A percentile compares a stretch with the other conserved stretches of the same genome.
These are phyloP conservation scores for Phrynosoma platyrhinos DNA, from an alignment of 2,113 vertebrate genomes.

Conservation along the genomic window DNA sequence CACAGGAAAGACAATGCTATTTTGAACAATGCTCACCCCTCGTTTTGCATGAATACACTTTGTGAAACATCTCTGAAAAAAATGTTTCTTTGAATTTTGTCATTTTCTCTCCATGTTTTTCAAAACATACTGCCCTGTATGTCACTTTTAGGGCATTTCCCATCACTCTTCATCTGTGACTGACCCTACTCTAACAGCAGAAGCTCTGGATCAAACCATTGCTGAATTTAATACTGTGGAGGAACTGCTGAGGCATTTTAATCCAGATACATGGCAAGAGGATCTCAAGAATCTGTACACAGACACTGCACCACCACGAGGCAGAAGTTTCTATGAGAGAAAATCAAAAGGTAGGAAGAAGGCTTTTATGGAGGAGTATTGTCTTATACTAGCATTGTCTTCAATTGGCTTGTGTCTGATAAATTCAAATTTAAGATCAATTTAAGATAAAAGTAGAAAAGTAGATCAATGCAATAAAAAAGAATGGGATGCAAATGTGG, in stretches of 20 bases:
- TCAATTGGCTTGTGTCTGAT: not conserved
- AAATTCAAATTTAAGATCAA: not conserved
- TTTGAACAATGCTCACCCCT: not conserved
- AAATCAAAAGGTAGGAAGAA: conserved; percentile 88
- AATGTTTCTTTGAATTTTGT: conserved; percentile 30
- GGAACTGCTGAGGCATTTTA: conserved; percentile 88
- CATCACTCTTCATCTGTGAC: conserved; percentile 80
- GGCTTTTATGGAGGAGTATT: rapidly evolving
- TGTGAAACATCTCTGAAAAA: not conserved
- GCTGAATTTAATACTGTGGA: conserved; percentile 92
- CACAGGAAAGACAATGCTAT: not conserved
- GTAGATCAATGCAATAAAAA: not conserved
- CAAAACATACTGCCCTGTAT: conserved; percentile 74
- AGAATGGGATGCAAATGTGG: not conserved
- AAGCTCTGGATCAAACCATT: conserved; percentile 89
- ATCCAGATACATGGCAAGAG: conserved; percentile 91
- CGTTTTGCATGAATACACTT: not conserved
- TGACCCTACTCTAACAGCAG: conserved; percentile 81
- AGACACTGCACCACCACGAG: conserved; percentile 84
- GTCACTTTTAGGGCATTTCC: conserved; percentile 79
- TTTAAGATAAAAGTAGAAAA: not conserved
- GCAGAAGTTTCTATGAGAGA: conserved; percentile 88
- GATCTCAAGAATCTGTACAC: conserved; percentile 91
- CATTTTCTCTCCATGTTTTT: conserved; percentile 51
- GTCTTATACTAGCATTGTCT: not conserved